Conservation (phyloP, 2,113 vertebrate species). For the Actenoides lindsayi region DNA sequence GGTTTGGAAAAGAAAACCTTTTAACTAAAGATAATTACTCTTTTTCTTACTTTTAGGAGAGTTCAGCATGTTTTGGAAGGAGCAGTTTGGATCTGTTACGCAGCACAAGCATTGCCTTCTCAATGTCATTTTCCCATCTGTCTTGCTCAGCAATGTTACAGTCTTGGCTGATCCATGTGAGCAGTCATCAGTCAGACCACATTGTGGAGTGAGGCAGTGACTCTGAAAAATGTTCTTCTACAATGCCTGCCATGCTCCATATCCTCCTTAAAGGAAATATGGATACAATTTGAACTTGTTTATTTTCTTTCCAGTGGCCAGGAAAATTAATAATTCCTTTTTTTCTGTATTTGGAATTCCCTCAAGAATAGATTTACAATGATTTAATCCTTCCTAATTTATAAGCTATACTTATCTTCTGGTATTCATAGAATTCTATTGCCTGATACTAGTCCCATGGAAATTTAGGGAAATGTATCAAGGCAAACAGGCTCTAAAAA, state of each 20-base stretch:
- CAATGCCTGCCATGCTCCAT: not conserved
- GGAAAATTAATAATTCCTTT: slow-evolving; percentile 41
- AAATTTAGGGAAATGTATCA: not conserved
- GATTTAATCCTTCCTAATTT: not conserved
- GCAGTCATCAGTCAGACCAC: slow-evolving; percentile 5
- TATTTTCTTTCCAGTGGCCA: not conserved
- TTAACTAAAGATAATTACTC: not conserved
- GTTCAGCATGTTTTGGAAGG: not conserved
- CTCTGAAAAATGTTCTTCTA: slow-evolving; percentile 7
- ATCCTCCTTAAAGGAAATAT: not conserved
- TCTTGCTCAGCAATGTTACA: slow-evolving; percentile 24
- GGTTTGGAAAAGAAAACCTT: not conserved
- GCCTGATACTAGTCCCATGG: not conserved
- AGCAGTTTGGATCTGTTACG: slow-evolving; percentile 23
- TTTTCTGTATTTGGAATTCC: not conserved
- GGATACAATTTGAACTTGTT: slow-evolving; percentile 18
- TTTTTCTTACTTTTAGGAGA: not conserved
- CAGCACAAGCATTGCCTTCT: slow-evolving; percentile 8
- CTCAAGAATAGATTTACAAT: slow-evolving; percentile 7
- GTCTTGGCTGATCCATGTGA: not conserved
- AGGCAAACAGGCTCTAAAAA: not conserved
- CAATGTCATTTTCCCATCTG: slow-evolving; percentile 57
- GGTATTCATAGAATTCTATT: not conserved
- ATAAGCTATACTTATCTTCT: not conserved
- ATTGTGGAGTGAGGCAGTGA: not conserved